A percentile compares a stretch with the other conserved stretches of the same genome.
These are phyloP conservation scores for Austrolebias charrua DNA, from an alignment of 2,797 vertebrate species.

Conservation along the genomic window DNA sequence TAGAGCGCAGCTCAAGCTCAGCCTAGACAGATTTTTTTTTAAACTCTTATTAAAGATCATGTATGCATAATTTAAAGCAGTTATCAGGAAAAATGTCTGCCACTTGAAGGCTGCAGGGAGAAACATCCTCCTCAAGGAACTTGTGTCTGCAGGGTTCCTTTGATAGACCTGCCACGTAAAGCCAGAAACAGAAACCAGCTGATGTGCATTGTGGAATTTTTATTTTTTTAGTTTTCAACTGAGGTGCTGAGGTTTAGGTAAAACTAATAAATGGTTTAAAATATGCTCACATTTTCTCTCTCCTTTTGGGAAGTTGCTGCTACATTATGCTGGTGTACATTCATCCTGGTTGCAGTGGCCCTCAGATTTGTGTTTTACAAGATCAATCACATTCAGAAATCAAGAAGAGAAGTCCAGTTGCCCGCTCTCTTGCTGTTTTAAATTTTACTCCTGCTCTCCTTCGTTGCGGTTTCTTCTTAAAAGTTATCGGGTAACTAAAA, in stretches of 20 bases:
- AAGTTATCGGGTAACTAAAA: background rate
- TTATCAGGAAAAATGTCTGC: background rate
- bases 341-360: too few relatives aligned
- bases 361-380: too few relatives aligned
- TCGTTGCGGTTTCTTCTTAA: background rate
- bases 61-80: slow-evolving; percentile 9
- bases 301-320: too few relatives aligned
- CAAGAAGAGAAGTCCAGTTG: too few relatives aligned
- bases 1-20: slow-evolving; percentile 14
- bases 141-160: background rate
- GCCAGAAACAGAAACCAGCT: background rate
- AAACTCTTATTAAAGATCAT: slow-evolving; percentile 17
- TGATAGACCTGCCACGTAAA: background rate
- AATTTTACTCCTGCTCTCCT: too few relatives aligned
- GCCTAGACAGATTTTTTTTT: background rate
- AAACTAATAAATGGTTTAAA: too few relatives aligned
- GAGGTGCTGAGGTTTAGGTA: too few relatives aligned
- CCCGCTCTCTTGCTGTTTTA: background rate
- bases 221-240: background rate
- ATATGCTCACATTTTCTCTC: too few relatives aligned
- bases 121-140: background rate
- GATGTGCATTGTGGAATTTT: background rate
- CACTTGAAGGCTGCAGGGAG: background rate
- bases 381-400: too few relatives aligned
- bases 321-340: too few relatives aligned